A percentile compares a stretch with the other conserved stretches of the same genome.
phyloP scores from a whole-genome alignment of 92 coral and sea anemone species.

The Porites rus region DNA sequence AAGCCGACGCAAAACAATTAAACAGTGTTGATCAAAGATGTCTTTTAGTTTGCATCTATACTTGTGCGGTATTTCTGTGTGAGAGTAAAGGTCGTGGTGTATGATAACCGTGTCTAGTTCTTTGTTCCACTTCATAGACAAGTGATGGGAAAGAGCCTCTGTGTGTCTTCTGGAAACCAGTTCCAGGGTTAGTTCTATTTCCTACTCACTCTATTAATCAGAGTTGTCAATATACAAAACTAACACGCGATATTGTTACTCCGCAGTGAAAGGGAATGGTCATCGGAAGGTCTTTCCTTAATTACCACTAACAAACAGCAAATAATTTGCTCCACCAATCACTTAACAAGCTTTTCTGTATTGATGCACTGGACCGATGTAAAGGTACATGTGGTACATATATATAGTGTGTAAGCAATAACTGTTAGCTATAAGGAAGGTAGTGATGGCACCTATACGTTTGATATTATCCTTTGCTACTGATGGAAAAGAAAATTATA shows the following conservation, averaged over 20 bases:
- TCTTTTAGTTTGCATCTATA: too few relatives aligned
- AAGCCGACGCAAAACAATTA: too few relatives aligned
- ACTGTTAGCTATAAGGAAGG: too few relatives aligned
- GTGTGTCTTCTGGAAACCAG: slow-evolving; percentile 16
- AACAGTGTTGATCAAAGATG: neutral
- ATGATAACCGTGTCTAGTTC: neutral
- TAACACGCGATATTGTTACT: neutral
- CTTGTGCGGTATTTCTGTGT: too few relatives aligned
- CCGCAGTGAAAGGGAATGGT: slow-evolving; percentile 9
- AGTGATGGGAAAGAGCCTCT: neutral
- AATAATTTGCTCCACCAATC: slow-evolving; percentile 26
- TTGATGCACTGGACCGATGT: neutral
- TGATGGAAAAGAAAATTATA: neutral
- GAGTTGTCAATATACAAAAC: neutral
- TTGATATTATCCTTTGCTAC: too few relatives aligned
- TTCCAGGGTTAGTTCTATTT: slow-evolving; percentile 3
- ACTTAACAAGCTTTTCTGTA: slow-evolving; percentile 37
- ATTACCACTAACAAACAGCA: slow-evolving; percentile 5
- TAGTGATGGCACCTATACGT: too few relatives aligned
- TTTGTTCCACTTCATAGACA: neutral
- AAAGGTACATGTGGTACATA: neutral
- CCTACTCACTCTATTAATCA: neutral
- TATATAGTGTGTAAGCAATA: too few relatives aligned
- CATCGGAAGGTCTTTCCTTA: slow-evolving; percentile 4
- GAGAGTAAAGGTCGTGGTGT: neutral